These are phyloP conservation scores for Brenthis hecate DNA, from an alignment of 2,888 invertebrate species.

Conservation along the genomic window DNA sequence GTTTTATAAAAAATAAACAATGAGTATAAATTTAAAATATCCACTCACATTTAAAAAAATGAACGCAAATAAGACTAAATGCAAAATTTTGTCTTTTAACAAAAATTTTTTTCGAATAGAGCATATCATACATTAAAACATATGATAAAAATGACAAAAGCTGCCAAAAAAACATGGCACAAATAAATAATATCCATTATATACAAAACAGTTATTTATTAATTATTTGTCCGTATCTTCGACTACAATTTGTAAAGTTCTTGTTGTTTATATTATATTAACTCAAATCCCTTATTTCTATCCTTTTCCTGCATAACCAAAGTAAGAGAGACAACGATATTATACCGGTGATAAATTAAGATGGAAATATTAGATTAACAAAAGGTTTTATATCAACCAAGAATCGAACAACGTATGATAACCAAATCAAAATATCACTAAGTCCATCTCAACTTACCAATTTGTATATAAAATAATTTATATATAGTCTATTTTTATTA, in stretches of 20 bases:
- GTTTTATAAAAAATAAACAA: no score
- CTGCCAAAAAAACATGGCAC: slow-evolving; percentile 2
- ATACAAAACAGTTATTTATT: no score
- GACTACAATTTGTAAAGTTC: neutral
- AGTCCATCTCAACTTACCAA: slow-evolving; percentile 6
- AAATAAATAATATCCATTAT: neutral
- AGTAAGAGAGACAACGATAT: slow-evolving; percentile 14
- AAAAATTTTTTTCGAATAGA: no score
- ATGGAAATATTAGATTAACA: neutral
- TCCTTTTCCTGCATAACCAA: slow-evolving; percentile 16
- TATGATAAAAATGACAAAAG: neutral
- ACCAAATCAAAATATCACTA: neutral
- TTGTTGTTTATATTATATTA: neutral
- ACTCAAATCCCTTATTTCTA: slow-evolving; percentile 1
- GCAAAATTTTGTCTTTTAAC: slow-evolving; percentile 13
- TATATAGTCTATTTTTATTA: neutral
- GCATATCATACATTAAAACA: no score
- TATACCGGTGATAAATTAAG: neutral
- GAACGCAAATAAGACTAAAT: neutral
- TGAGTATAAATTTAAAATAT: no score
- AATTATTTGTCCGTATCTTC: slow-evolving; percentile 2
- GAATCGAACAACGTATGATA: neutral
- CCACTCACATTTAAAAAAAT: neutral
- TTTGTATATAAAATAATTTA: slow-evolving; percentile 20
- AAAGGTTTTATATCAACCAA: neutral